phyloP scores from a whole-genome alignment of 2,113 vertebrate species.

The Melanerpes formicivorus region DNA sequence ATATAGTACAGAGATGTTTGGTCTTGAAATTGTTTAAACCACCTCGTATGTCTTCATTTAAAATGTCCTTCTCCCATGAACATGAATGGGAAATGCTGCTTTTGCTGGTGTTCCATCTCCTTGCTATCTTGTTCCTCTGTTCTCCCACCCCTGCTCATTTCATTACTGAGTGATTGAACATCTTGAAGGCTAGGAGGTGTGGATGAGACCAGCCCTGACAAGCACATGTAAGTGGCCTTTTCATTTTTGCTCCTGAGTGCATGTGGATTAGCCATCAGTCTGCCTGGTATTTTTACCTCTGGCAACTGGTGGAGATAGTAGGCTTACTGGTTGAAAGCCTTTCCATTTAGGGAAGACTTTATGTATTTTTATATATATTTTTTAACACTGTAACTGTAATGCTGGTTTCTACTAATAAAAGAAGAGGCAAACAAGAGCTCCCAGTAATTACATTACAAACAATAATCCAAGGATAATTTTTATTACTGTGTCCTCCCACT shows the following conservation, averaged over 20 bases:
- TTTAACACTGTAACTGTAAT: background rate
- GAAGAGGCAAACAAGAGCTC: background rate
- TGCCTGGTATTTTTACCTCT: background rate
- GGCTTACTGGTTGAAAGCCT: background rate
- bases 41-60: background rate
- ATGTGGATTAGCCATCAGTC: constrained; percentile 38
- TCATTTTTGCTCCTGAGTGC: background rate
- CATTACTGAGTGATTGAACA: background rate
- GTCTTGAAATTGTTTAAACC: background rate
- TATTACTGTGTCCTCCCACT: background rate
- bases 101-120: background rate
- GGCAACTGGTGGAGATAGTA: background rate
- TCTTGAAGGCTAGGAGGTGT: background rate
- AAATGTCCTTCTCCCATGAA: background rate
- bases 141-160: background rate
- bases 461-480: background rate
- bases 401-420: background rate
- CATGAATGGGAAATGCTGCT: background rate
- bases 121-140: background rate
- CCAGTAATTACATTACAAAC: background rate
- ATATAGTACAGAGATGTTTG: background rate
- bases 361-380: background rate
- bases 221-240: background rate
- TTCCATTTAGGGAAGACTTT: background rate
- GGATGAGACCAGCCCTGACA: background rate